These are phyloP conservation scores for Limnodromus scolopaceus DNA, from an alignment of 2,797 vertebrate genomes.

Conservation along the genomic window DNA sequence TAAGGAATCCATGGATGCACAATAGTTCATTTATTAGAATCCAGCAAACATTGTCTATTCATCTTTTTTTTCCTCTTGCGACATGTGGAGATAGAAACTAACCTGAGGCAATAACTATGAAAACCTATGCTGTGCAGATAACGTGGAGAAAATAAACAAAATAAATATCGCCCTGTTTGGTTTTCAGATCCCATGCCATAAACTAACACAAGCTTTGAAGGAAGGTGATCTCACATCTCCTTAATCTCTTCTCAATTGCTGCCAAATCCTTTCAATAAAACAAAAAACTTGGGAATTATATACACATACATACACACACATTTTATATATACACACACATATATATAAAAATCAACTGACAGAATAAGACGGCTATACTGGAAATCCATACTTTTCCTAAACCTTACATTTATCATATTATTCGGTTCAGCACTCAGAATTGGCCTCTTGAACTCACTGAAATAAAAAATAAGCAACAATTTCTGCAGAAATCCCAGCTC, in stretches of 20 bases:
- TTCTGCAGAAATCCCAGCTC: background rate
- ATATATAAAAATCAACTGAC: background rate
- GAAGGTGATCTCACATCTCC: background rate
- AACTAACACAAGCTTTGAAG: background rate
- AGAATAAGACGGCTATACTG: background rate
- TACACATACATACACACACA: background rate
- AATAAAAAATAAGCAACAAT: background rate
- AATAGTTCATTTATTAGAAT: background rate
- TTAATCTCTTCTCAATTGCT: background rate
- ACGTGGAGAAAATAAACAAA: background rate
- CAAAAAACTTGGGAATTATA: background rate
- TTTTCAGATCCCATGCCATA: background rate
- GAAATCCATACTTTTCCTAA: background rate
- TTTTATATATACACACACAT: background rate
- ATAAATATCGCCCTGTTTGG: background rate
- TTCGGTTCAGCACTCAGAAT: background rate
- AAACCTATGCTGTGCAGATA: background rate
- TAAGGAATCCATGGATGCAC: background rate
- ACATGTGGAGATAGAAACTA: background rate
- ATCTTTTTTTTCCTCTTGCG: background rate
- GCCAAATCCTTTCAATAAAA: background rate
- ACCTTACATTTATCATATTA: background rate
- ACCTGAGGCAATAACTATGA: background rate
- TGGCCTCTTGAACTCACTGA: background rate
- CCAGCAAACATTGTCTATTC: background rate